Conservation (phyloP, 1,140 invertebrate species). For the Hormaphis cornu region DNA sequence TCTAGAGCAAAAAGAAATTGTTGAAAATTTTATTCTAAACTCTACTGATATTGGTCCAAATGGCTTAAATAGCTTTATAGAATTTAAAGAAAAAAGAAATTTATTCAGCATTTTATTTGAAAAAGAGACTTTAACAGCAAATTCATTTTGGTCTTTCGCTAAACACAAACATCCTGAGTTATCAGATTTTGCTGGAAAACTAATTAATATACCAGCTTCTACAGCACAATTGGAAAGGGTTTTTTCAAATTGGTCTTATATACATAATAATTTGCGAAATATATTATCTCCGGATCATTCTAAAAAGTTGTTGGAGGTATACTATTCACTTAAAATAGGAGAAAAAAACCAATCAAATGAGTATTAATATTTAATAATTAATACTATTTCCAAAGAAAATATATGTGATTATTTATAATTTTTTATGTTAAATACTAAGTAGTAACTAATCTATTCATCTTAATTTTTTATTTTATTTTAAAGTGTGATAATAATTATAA, state of each 20-base stretch:
- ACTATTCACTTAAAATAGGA: too few relatives aligned
- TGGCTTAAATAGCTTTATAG: not conserved
- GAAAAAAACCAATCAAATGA: too few relatives aligned
- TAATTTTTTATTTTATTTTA: too few relatives aligned
- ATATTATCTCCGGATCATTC: too few relatives aligned
- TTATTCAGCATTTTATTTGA: conserved; percentile 4
- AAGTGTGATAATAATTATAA: too few relatives aligned
- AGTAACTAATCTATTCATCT: too few relatives aligned
- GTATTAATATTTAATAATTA: too few relatives aligned
- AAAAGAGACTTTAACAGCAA: not conserved
- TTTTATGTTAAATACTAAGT: too few relatives aligned
- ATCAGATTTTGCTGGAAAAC: not conserved
- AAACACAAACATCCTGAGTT: not conserved
- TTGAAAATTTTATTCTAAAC: conserved; percentile 9
- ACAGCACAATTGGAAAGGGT: not conserved
- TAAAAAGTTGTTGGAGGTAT: too few relatives aligned
- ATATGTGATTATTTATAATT: too few relatives aligned
- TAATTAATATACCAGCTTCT: not conserved
- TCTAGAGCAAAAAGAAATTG: not conserved
- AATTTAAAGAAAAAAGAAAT: conserved; percentile 4
- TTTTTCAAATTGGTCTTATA: not conserved
- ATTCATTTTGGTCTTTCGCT: conserved; percentile 3
- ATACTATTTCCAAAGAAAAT: too few relatives aligned
- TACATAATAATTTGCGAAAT: not conserved
- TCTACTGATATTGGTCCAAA: not conserved